Conservation (phyloP, 1,140 invertebrate genomes). For the Microplitis mediator region DNA sequence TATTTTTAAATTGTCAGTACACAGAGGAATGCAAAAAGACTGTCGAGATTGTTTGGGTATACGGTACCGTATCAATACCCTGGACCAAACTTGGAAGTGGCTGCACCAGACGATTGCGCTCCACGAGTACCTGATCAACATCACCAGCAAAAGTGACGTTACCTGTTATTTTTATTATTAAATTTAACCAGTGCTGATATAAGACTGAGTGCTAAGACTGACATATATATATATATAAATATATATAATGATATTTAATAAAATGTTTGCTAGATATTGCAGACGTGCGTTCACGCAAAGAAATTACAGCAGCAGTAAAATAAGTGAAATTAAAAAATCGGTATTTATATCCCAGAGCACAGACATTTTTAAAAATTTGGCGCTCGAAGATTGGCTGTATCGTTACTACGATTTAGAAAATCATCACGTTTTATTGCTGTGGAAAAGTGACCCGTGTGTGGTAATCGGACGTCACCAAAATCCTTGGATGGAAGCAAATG, state of each 20-base stretch:
- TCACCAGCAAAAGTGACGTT: conserved; percentile 74
- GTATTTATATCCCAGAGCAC: conserved; percentile 91
- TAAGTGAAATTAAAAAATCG: conserved; percentile 70
- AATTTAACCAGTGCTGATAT: background rate
- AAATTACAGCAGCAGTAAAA: background rate
- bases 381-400: conserved; percentile 94
- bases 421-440: conserved; percentile 85
- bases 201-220: background rate
- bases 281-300: too few relatives aligned
- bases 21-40: conserved; percentile 81
- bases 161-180: conserved; percentile 46
- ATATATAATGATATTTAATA: too few relatives aligned
- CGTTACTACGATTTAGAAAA: conserved; percentile 80
- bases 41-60: conserved; percentile 84
- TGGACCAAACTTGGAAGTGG: conserved; percentile 93
- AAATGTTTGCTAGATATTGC: too few relatives aligned
- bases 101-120: conserved; percentile 84
- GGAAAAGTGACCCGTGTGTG: conserved; percentile 91
- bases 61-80: conserved; percentile 79
- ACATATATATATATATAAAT: too few relatives aligned
- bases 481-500: conserved; percentile 90
- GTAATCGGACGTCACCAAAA: conserved; percentile 97
- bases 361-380: conserved; percentile 89
- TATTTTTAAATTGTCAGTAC: conserved; percentile 66
- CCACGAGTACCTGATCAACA: conserved; percentile 83